Evolutionary conservation across 2,888 invertebrate genomes (phyloP), one percentile per base, ranked within the genome.

Genomic region (Drosophila buzzatii): DNA sequence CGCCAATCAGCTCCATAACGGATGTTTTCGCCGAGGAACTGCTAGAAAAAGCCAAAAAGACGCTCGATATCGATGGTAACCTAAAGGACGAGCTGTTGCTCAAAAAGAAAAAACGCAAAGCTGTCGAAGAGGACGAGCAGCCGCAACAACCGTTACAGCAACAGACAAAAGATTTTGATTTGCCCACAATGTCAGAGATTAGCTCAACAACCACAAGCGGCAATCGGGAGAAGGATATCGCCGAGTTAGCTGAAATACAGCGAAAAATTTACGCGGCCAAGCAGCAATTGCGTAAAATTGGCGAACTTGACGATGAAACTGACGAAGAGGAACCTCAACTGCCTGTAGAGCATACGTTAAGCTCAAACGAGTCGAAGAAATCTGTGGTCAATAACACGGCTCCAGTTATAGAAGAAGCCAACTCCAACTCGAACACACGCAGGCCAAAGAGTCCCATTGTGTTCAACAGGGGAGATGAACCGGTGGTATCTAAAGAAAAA

Each of bases 21-120:
- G 95, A 95, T 91, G 94, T 95, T 0, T 95, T 95, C 90, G 95
- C 95, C 10, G 95, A 95, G n/a, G 95, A 95, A 79, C 94, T 95
- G 57, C 91, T 95, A 27, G 92, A 93, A 47, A 93, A 93, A 69
- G 92, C 92, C 8, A 92, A 93, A 76, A 91, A 91, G 77, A 82
- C 90, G 3, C 67, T 92, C 39, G 86, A 86, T 42, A 91, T 91
- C 16, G 87, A 91, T 37, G 70, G 74, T 1, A 81, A 70, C 56
- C 77, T 85, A 2, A 85, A 88, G 8, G 82, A 90, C 72, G 92
- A 91, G 58, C 91, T 91, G 45, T 39, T 89, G 39, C 56, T 66
- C 0, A 90, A 90, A 71, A 91, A 91, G 57, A 90, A 83, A 10
- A 91, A 91, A 67, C 76, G 82, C 3, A 89, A 79, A 51, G 64